Percentiles rank a stretch among this genome's conserved stretches.
Conservation (phyloP, 92 coral and sea anemone genomes). For the Palythoa grandiflora region DNA sequence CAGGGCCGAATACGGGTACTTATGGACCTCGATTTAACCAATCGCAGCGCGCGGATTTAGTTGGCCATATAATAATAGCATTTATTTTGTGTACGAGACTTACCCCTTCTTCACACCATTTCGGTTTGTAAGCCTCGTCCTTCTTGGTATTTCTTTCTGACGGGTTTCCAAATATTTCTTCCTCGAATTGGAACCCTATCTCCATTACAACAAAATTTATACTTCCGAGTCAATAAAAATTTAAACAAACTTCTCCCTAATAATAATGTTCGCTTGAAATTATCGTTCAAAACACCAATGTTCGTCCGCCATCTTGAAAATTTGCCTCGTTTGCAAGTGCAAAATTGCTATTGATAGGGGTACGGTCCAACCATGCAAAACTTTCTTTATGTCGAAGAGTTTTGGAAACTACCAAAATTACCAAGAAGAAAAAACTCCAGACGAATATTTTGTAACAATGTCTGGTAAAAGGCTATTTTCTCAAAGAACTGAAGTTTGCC, state of each 20-base stretch:
- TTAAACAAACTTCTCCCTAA: neutral
- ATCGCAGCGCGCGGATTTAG: too few species aligned
- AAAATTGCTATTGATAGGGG: neutral
- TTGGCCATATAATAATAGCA: too few species aligned
- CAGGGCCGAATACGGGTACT: too few species aligned
- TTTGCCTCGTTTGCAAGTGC: slow-evolving; percentile 55
- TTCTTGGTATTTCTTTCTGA: slow-evolving; percentile 8
- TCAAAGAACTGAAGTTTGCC: neutral
- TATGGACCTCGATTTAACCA: too few species aligned
- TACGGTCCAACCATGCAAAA: neutral
- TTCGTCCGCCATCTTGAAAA: slow-evolving; percentile 67
- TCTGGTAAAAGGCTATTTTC: neutral
- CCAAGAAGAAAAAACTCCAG: neutral
- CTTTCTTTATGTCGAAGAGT: neutral
- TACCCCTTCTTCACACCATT: slow-evolving; percentile 65
- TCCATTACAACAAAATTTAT: slow-evolving; percentile 42
- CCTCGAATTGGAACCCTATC: slow-evolving; percentile 73
- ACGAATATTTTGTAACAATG: too few species aligned
- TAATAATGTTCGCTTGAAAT: neutral
- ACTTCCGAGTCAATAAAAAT: too few species aligned
- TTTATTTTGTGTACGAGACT: neutral
- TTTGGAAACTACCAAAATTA: neutral
- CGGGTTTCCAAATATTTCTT: slow-evolving; percentile 71
- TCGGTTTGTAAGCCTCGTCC: slow-evolving; percentile 59
- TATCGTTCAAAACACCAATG: neutral